Conservation (phyloP, 2,797 vertebrate genomes). For the Sebastes vulpes region DNA sequence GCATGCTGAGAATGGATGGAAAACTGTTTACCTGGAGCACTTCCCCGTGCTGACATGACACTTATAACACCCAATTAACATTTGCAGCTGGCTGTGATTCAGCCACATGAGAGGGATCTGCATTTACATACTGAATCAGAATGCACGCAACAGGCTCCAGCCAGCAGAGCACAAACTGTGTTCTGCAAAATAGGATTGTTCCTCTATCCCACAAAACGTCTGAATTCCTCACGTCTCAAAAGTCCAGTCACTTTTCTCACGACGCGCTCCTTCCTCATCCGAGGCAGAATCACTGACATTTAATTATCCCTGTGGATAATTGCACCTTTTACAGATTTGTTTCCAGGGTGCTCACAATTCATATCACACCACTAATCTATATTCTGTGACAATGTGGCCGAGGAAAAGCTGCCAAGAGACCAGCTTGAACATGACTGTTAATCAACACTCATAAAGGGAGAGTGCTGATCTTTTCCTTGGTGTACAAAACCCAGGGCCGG, state of each 20-base stretch:
- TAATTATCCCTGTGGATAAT: conserved; percentile 17
- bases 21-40: conserved; percentile 66
- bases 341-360: conserved; percentile 26
- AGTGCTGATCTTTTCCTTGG: conserved; percentile 5
- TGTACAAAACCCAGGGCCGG: background rate
- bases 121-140: conserved; percentile 63
- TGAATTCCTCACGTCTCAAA: background rate
- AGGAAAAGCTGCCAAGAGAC: conserved; percentile 13
- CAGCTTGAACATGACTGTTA: conserved; percentile 5
- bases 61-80: conserved; percentile 74
- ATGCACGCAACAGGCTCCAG: conserved; percentile 64
- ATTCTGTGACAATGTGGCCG: conserved; percentile 24
- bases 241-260: background rate
- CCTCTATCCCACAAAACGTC: background rate
- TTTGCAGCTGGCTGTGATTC: conserved; percentile 62
- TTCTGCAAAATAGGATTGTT: conserved; percentile 11
- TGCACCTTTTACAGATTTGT: conserved; percentile 14
- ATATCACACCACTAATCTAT: conserved; percentile 36
- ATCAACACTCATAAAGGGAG: conserved; percentile 1
- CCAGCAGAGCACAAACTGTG: background rate
- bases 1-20: conserved; percentile 20
- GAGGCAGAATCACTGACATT: conserved; percentile 16
- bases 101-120: conserved; percentile 46
- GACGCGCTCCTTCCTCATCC: background rate
- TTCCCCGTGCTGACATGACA: conserved; percentile 69